Evolutionary conservation across 2,797 vertebrate genomes (phyloP).

Genomic region (Nothura maculosa): DNA sequence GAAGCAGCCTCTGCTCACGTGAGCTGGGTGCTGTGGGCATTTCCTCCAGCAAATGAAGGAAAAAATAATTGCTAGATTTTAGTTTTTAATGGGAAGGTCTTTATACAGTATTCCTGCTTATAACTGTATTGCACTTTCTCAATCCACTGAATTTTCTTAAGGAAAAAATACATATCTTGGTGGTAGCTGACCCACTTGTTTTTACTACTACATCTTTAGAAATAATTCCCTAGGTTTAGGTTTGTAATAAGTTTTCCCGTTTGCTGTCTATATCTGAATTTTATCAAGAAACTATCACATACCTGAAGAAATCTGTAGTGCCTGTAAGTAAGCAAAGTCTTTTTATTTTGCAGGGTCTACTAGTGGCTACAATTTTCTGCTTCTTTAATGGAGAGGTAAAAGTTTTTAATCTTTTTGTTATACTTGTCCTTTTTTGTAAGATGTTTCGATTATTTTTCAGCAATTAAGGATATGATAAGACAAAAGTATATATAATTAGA

Average conservation of each 20-base stretch:
- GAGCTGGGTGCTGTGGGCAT: neutral
- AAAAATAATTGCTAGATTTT: fast-evolving
- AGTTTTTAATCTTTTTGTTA: neutral
- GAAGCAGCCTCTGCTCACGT: neutral
- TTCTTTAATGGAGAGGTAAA: constrained; percentile 98
- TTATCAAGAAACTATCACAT: neutral
- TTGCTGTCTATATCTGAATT: neutral
- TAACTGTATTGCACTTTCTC: neutral
- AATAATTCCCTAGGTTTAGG: neutral
- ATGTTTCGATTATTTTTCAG: neutral
- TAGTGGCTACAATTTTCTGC: constrained; percentile 98
- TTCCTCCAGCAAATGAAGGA: neutral
- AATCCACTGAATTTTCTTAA: neutral
- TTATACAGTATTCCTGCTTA: neutral
- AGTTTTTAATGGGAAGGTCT: neutral
- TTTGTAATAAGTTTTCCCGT: neutral
- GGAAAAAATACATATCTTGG: neutral
- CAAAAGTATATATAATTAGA: neutral
- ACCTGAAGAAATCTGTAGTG: neutral
- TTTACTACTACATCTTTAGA: neutral
- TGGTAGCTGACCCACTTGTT: neutral
- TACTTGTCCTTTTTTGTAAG: neutral
- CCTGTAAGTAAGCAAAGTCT: neutral
- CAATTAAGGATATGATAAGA: neutral
- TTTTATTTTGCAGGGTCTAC: constrained; percentile 87